Percentiles rank a stretch among this genome's conserved stretches.
phyloP scores from a whole-genome alignment of 2,113 vertebrate genomes.

The Spea bombifrons region DNA sequence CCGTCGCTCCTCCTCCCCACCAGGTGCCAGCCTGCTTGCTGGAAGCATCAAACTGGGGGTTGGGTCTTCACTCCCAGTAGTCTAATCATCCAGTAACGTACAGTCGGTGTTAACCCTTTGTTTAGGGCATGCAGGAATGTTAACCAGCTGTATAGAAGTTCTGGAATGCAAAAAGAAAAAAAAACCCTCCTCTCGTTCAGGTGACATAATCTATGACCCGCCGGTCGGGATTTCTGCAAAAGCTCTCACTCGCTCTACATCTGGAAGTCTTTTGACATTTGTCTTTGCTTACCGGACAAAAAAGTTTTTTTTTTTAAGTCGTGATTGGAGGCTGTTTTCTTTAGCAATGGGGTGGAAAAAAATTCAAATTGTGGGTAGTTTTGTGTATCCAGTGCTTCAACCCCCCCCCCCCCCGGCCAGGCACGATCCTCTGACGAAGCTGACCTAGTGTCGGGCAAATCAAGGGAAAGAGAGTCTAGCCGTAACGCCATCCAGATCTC shows the following conservation, averaged over 20 bases:
- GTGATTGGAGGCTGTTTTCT: not conserved
- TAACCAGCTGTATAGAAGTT: not conserved
- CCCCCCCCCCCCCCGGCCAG: too few relatives aligned
- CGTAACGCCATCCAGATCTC: not conserved
- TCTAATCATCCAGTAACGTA: not conserved
- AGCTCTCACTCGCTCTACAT: not conserved
- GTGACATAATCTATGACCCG: not conserved
- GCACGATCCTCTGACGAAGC: too few relatives aligned
- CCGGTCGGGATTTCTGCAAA: not conserved
- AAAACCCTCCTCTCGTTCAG: not conserved
- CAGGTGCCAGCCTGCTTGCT: conserved; percentile 34
- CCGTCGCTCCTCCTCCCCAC: conserved; percentile 39
- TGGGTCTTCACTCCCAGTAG: conserved; percentile 51
- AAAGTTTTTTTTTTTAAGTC: not conserved
- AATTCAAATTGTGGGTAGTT: not conserved
- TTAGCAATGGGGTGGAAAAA: not conserved
- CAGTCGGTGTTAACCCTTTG: conserved; percentile 20
- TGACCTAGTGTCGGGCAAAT: too few relatives aligned
- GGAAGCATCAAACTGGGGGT: conserved; percentile 5
- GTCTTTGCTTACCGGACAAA: conserved; percentile 6
- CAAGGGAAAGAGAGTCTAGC: too few relatives aligned
- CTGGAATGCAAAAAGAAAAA: not conserved
- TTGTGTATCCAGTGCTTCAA: not conserved
- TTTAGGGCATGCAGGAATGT: not conserved
- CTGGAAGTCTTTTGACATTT: conserved; percentile 19